These are phyloP conservation scores for Chlorops oryzae DNA, from an alignment of 1,140 invertebrate species.

Conservation along the genomic window DNA sequence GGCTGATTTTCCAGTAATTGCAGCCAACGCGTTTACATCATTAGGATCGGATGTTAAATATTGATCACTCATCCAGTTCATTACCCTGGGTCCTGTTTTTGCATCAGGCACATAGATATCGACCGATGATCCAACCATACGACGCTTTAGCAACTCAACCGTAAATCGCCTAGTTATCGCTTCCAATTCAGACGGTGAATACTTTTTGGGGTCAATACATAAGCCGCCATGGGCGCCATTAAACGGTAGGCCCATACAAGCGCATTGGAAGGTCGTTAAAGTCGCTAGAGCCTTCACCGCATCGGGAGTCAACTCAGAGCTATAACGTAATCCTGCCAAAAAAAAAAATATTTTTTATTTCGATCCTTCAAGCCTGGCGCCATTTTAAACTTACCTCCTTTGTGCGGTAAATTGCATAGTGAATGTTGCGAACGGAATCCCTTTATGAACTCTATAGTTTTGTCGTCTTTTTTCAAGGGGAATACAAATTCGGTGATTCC, in stretches of 20 bases:
- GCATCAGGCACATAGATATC: conserved; percentile 84
- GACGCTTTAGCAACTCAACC: conserved; percentile 80
- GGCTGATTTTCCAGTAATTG: conserved; percentile 84
- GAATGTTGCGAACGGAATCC: too few species aligned
- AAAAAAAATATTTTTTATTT: too few species aligned
- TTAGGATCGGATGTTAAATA: too few species aligned
- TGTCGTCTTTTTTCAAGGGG: too few species aligned
- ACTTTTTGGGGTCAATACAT: conserved; percentile 74
- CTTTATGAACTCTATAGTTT: too few species aligned
- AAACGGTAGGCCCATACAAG: conserved; percentile 76
- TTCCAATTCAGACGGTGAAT: conserved; percentile 72
- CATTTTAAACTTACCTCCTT: too few species aligned
- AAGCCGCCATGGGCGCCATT: conserved; percentile 83
- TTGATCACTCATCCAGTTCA: conserved; percentile 82
- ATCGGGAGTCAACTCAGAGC: conserved; percentile 61
- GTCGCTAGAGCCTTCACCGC: conserved; percentile 80
- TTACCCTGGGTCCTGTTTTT: conserved; percentile 72
- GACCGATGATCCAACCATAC: conserved; percentile 76
- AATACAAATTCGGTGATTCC: too few species aligned
- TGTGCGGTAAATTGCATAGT: too few species aligned
- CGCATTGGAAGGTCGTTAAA: conserved; percentile 78
- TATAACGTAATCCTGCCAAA: conserved; percentile 68
- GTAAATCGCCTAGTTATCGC: conserved; percentile 81
- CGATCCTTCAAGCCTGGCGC: too few species aligned
- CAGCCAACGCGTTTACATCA: conserved; percentile 77